Conservation (phyloP, 2,888 invertebrate genomes). For the Clusia tigrina region DNA sequence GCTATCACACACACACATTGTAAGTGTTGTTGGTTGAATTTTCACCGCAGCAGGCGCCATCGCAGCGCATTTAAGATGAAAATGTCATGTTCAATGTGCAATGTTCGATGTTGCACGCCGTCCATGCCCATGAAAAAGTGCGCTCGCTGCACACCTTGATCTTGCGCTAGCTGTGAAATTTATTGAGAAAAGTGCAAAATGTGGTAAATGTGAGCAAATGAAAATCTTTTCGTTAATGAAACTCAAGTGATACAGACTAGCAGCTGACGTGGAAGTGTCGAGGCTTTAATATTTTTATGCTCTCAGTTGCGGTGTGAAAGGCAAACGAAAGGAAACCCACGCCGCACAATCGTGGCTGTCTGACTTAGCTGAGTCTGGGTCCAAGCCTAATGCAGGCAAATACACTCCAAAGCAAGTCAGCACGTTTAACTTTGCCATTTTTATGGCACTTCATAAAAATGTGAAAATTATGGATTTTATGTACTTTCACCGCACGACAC, state of each 20-base stretch:
- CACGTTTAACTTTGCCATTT: conserved; percentile 22
- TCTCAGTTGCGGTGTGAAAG: background rate
- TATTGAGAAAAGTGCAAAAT: conserved; percentile 40
- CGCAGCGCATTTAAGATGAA: background rate
- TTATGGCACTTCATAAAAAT: conserved; percentile 29
- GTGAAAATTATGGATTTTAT: conserved; percentile 49
- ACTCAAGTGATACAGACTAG: conserved; percentile 36
- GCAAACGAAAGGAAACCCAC: background rate
- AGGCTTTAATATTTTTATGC: conserved; percentile 18
- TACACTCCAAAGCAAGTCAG: conserved; percentile 7
- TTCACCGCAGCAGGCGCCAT: background rate
- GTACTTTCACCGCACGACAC: conserved; percentile 58
- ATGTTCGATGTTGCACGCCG: background rate
- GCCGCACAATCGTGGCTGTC: conserved; percentile 16
- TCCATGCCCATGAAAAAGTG: background rate
- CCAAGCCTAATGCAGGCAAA: conserved; percentile 38
- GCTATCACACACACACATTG: background rate
- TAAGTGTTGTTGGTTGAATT: no score
- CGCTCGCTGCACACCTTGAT: conserved; percentile 34
- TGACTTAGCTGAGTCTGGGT: no score
- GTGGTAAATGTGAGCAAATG: conserved; percentile 29
- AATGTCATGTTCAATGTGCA: background rate
- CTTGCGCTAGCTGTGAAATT: conserved; percentile 31
- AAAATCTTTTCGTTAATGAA: conserved; percentile 49
- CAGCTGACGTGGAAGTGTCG: conserved; percentile 22